Base-by-base conservation (phyloP, 2,113 vertebrate genomes). In the Acanthisitta chloris region DNA sequence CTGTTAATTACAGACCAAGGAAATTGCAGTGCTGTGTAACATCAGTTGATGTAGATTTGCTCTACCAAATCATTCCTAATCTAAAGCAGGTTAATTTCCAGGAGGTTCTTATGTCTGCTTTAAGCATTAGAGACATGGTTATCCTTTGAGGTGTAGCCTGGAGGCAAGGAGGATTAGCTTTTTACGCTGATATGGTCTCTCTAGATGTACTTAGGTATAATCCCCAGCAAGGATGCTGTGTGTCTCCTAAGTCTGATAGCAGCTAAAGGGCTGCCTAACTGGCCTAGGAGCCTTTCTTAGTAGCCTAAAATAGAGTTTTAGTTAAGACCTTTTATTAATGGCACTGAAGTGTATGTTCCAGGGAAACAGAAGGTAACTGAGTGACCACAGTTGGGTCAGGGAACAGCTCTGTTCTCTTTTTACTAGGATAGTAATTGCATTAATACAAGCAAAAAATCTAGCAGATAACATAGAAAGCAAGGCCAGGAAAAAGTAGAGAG, bases 61-160 rank as follows among this genome's bases (percentile, higher is more conserved):
- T 92, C 49, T 46, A 57, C 36, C 70, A 92, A 51, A 94, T 92
- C 62, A 61, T 90, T 79, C 64, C 38, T 78, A 78, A 89, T 76
- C 82, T 89, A 81, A 93, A 90, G 61, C 48, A 94, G 64, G 85
- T 72, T 97, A 69, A 95, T 96, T 93, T 96, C 67, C 82, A 95
- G 88, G 61, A 92, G 86, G 73, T 67, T 36, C 43, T 89, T 94
- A 81, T 52, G 61, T 40, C 51, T 90, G 43, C 52, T 85, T 92
- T 73, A 91, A 94, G 92, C 49, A 79, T 69, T 71, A 86, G 57
- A 57, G 62, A 45, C 73, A 26, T 10, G 57, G 69, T 79, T 79
- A 92, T 81, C 51, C 89, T 95, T 88, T 92, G 73, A 92, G 92
- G 73, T 76, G 34, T 61, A 90, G 65, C 77, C 89, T 89, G 77